Base-by-base conservation (phyloP, 2,888 invertebrate species). In the Drosophila meridionalis region DNA sequence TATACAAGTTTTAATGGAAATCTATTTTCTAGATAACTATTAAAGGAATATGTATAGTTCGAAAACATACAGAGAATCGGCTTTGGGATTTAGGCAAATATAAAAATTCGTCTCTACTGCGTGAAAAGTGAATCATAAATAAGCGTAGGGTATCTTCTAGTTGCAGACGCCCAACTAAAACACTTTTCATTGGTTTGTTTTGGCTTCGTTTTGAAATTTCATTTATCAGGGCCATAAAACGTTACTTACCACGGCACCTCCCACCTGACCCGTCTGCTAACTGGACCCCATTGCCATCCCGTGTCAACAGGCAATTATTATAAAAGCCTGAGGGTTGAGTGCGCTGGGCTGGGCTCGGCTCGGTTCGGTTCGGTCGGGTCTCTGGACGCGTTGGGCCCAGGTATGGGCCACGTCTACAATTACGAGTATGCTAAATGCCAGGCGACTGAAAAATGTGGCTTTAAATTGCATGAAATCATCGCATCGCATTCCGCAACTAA, bases 221-320 rank as follows among this genome's bases (percentile, higher is more conserved):
- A 87, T 89, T 90, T 89, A 91, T 87, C 91, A 83, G 78, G 72
- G 74, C 80, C 78, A 88, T 87, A 87, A 87, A 86, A 84, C 73
- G 78, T 82, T 69, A 82, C 72, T 74, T 78, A 76, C 74, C 68
- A 64, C 34, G 66, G 20, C 45, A 26, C 43, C 50, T 32, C n/a
- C 34, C 48, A 50, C 58, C 48, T 53, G 43, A 32, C 50, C 32
- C 71, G 45, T 52, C 57, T 61, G 57, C 50, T 26, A 67, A 63
- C 71, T 67, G 67, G 55, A 36, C 71, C 74, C 69, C 80, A 61
- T 70, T 73, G 84, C 78, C 76, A 79, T 91, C 87, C 91, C 90
- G 89, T 90, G 90, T 91, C 91, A 91, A 90, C 89, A 86, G 88
- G 90, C 91, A 90, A 91, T 90, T 91, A 91, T 86, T 82, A 83